A percentile compares a stretch with the other conserved stretches of the same genome.
Conservation (phyloP, 1,140 invertebrate genomes). For the Leptinotarsa lineolata region DNA sequence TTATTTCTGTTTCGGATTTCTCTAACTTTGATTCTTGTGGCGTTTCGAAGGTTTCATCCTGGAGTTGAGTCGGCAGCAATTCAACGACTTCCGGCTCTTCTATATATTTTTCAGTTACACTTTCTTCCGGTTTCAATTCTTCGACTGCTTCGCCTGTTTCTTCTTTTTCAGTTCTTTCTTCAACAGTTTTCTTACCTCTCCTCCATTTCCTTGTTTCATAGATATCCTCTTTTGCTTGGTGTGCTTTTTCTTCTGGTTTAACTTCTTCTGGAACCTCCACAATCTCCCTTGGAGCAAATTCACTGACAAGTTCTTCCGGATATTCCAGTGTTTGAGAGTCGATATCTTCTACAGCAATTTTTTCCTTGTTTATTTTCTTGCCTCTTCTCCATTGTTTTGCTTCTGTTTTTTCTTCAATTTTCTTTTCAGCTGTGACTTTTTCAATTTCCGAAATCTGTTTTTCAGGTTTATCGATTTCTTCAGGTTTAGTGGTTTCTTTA, state of each 20-base stretch:
- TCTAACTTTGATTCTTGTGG: slow-evolving; percentile 53
- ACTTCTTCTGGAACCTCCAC: not conserved
- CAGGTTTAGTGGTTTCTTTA: not conserved
- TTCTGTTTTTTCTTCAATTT: not conserved
- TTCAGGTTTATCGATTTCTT: slow-evolving; percentile 32
- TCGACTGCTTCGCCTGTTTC: not conserved
- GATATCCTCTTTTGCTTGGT: slow-evolving; percentile 31
- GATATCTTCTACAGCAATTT: no score
- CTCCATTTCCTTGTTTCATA: not conserved
- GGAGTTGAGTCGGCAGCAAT: slow-evolving; percentile 51
- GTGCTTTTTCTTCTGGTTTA: not conserved
- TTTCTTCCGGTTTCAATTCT: slow-evolving; percentile 33
- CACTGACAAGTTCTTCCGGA: no score
- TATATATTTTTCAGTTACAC: slow-evolving; percentile 28
- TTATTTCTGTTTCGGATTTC: slow-evolving; percentile 56
- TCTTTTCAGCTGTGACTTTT: not conserved
- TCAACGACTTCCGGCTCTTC: slow-evolving; percentile 35
- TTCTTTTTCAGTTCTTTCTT: not conserved
- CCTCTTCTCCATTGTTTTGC: no score
- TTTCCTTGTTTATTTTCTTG: no score
- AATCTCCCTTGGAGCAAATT: not conserved
- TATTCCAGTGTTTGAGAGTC: no score
- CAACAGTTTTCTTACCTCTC: not conserved
- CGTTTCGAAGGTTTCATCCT: slow-evolving; percentile 46
- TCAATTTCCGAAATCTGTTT: slow-evolving; percentile 11